These are phyloP conservation scores for Zaprionus inermis DNA, from an alignment of 1,140 invertebrate species.

Conservation along the genomic window DNA sequence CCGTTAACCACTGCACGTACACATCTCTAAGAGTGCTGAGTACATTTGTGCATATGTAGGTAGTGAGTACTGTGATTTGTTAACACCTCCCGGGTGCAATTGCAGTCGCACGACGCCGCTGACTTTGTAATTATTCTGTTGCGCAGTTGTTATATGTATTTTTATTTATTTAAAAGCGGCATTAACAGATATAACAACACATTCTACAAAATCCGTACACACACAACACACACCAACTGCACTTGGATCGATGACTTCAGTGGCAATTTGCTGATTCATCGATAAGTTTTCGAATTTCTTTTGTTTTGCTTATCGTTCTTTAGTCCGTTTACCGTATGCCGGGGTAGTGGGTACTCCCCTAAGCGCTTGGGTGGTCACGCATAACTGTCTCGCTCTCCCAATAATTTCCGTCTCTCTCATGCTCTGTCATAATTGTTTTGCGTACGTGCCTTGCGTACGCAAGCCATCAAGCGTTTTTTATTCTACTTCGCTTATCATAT, in stretches of 20 bases:
- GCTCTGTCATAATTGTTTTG: slow-evolving; percentile 32
- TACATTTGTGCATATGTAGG: not conserved
- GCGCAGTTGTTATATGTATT: slow-evolving; percentile 56
- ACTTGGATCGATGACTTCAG: slow-evolving; percentile 39
- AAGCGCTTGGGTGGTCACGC: slow-evolving; percentile 47
- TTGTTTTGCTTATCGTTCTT: slow-evolving; percentile 39
- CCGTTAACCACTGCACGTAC: slow-evolving; percentile 39
- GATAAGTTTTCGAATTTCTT: slow-evolving; percentile 48
- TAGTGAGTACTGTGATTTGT: slow-evolving; percentile 42
- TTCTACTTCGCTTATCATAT: slow-evolving; percentile 39
- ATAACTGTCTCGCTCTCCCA: slow-evolving; percentile 3
- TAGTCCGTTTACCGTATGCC: slow-evolving; percentile 39
- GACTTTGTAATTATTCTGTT: slow-evolving; percentile 72
- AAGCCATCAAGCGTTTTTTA: slow-evolving; percentile 16
- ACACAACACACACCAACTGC: slow-evolving; percentile 7
- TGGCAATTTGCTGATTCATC: slow-evolving; percentile 45
- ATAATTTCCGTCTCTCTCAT: not conserved
- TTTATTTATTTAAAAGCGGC: slow-evolving; percentile 31
- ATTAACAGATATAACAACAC: slow-evolving; percentile 29
- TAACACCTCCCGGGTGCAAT: slow-evolving; percentile 37
- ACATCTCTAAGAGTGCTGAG: slow-evolving; percentile 15
- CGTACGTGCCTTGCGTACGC: slow-evolving; percentile 64
- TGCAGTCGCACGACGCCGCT: slow-evolving; percentile 58
- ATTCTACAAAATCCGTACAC: slow-evolving; percentile 3
- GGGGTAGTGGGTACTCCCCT: slow-evolving; percentile 39